Conservation (phyloP, 2,888 invertebrate genomes). For the Abscondita cerata region DNA sequence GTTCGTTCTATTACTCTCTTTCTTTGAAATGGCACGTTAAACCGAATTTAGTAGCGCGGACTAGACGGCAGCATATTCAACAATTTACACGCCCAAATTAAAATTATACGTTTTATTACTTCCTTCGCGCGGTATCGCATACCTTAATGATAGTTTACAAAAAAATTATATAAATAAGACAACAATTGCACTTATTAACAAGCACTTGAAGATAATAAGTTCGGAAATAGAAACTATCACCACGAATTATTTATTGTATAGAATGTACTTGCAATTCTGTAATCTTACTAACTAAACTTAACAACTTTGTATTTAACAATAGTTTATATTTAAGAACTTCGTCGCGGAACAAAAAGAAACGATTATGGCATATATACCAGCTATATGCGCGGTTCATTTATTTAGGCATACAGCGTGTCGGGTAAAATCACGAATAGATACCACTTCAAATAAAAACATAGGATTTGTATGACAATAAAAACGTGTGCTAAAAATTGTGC, state of each 20-base stretch:
- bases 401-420: conserved; percentile 42
- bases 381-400: conserved; percentile 17
- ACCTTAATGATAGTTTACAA: not conserved
- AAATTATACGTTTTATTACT: too few relatives aligned
- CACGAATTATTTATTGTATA: conserved; percentile 32
- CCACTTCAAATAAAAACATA: too few relatives aligned
- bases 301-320: conserved; percentile 20
- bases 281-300: conserved; percentile 17
- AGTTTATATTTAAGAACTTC: conserved; percentile 13
- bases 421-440: conserved; percentile 11
- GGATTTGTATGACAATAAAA: too few relatives aligned
- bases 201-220: not conserved
- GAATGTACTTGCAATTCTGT: conserved; percentile 13
- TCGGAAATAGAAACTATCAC: conserved; percentile 19
- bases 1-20: not conserved
- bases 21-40: conserved; percentile 1
- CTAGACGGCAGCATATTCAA: not conserved
- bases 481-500: conserved; percentile 8
- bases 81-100: not conserved
- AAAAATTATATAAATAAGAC: not conserved
- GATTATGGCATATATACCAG: conserved; percentile 23
- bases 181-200: conserved; percentile 2
- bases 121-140: not conserved
- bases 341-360: conserved; percentile 1
- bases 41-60: not conserved